These are phyloP conservation scores for Parapsyche elsis DNA, from an alignment of 1,140 invertebrate genomes.

Conservation along the genomic window DNA sequence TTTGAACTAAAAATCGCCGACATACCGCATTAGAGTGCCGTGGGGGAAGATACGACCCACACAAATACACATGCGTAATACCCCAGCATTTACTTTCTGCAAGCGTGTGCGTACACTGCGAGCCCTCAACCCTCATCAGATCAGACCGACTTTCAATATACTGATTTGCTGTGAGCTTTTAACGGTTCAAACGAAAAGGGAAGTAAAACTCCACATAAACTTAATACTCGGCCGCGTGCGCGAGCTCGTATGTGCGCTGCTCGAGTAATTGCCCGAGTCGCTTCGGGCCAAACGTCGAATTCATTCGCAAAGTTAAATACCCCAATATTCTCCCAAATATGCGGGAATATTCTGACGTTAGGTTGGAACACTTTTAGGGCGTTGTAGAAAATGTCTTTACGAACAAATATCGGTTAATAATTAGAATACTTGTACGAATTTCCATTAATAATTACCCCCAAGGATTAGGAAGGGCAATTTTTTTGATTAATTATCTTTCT, in stretches of 20 bases:
- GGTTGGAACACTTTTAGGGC: no score
- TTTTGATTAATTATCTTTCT: no score
- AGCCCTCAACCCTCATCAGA: background rate
- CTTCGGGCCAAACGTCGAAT: background rate
- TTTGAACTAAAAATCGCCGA: constrained; percentile 55
- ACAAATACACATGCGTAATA: no score
- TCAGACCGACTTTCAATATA: constrained; percentile 1
- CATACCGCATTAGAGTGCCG: constrained; percentile 41
- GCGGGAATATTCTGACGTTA: background rate
- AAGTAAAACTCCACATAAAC: background rate
- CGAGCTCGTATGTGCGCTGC: background rate
- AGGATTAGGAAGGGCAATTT: no score
- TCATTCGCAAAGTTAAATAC: constrained; percentile 16
- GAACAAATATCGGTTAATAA: no score
- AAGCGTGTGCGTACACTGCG: no score
- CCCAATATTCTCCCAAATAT: background rate
- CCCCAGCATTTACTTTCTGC: no score
- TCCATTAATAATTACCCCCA: no score
- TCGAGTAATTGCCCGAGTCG: constrained; percentile 17
- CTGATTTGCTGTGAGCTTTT: background rate
- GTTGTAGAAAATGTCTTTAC: no score
- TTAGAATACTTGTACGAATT: no score
- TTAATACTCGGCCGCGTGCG: background rate
- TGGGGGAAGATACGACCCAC: no score
- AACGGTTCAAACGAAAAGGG: constrained; percentile 9